Conservation (phyloP, 2,888 invertebrate species). For the Phytoseiulus persimilis region DNA sequence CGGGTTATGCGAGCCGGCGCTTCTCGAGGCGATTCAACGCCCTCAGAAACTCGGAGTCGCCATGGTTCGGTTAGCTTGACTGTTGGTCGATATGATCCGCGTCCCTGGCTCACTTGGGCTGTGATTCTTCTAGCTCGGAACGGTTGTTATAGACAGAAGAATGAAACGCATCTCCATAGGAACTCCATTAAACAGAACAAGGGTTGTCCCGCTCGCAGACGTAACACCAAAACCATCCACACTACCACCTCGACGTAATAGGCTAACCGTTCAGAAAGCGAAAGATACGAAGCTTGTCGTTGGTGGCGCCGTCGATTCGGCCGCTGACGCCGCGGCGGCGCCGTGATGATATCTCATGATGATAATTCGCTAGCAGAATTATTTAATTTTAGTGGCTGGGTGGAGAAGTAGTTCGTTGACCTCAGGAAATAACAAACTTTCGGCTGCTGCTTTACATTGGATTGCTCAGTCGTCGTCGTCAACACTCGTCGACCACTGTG, state of each 20-base stretch:
- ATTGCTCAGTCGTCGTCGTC: not conserved
- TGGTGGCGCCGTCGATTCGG: not conserved
- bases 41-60: not conserved
- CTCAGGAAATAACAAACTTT: not conserved
- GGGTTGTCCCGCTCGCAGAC: not conserved
- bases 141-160: not conserved
- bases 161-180: not conserved
- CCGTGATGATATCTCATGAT: not conserved
- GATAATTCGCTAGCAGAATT: not conserved
- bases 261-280: not conserved
- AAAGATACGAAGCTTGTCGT: not conserved
- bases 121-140: not conserved
- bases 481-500: not conserved
- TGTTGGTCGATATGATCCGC: not conserved
- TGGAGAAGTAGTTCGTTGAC: not conserved
- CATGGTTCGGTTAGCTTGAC: not conserved
- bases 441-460: not conserved
- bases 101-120: not conserved
- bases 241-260: not conserved
- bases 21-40: too few relatives aligned
- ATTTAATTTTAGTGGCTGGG: not conserved
- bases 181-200: not conserved
- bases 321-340: not conserved
- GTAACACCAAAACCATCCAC: not conserved
- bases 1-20: too few relatives aligned